These are phyloP conservation scores for Sinotaia quadrata DNA, from an alignment of 2,888 invertebrate species.

Conservation along the genomic window DNA sequence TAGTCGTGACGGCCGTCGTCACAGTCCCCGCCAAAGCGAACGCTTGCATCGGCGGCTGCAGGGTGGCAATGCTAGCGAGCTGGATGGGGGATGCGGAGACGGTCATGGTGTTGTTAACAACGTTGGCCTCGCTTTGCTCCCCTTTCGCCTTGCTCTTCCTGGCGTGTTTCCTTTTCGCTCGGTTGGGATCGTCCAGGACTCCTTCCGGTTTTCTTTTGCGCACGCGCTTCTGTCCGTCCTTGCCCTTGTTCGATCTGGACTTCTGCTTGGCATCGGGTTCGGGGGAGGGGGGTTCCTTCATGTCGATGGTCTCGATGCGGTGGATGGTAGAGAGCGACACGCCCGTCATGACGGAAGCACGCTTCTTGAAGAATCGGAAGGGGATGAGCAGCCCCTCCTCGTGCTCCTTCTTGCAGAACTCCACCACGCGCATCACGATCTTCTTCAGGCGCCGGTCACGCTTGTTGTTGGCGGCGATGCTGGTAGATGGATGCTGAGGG, in stretches of 20 bases:
- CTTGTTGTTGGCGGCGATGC: slow-evolving; percentile 25
- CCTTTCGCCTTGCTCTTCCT: too few relatives aligned
- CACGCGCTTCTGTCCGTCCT: not conserved
- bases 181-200: not conserved
- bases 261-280: not conserved
- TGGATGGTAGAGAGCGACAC: slow-evolving; percentile 28
- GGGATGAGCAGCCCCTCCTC: slow-evolving; percentile 28
- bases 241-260: not conserved
- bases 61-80: not conserved
- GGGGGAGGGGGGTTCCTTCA: not conserved
- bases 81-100: not conserved
- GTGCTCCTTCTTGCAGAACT: slow-evolving; percentile 28
- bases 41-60: not conserved
- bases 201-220: not conserved
- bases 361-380: slow-evolving; percentile 29
- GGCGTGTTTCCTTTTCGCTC: not conserved
- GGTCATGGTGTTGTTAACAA: not conserved
- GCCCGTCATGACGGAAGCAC: slow-evolving; percentile 28
- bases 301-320: slow-evolving; percentile 30
- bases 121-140: not conserved
- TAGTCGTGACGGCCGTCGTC: not conserved
- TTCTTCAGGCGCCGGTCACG: slow-evolving; percentile 24
- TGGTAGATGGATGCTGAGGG: slow-evolving; percentile 16
- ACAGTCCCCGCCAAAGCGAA: not conserved
- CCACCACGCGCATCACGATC: slow-evolving; percentile 31